phyloP scores from a whole-genome alignment of 2,113 vertebrate species.

The Thalassarche chlororhynchos region DNA sequence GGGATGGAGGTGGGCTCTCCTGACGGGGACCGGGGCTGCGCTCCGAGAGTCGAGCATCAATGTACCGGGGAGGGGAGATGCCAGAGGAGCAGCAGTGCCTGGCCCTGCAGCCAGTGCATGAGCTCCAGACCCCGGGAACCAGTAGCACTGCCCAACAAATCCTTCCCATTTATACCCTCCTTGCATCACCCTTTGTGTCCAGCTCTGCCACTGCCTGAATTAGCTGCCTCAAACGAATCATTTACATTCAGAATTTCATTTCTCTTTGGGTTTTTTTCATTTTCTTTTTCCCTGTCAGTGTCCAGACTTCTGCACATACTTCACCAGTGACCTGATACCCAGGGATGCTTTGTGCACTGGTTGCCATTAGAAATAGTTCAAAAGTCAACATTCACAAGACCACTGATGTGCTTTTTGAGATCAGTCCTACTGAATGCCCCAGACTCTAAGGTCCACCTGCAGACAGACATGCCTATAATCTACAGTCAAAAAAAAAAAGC shows the following conservation, averaged over 20 bases:
- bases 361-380: not conserved
- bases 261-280: not conserved
- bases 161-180: not conserved
- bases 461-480: not conserved
- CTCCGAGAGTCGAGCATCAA: rapidly evolving
- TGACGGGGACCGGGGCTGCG: not conserved
- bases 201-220: not conserved
- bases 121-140: not conserved
- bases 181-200: not conserved
- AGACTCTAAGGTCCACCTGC: not conserved
- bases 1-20: not conserved
- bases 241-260: not conserved
- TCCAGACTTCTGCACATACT: not conserved
- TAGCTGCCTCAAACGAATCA: not conserved
- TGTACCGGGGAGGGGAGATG: not conserved
- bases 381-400: not conserved
- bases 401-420: not conserved
- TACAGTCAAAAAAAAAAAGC: not conserved
- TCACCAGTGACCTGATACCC: not conserved
- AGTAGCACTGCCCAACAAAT: not conserved
- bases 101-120: not conserved
- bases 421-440: not conserved
- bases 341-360: not conserved
- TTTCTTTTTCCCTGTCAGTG: not conserved
- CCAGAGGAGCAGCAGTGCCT: not conserved